Base-by-base conservation (phyloP, 1,140 invertebrate species). In the Diplogasteroides magnus region DNA sequence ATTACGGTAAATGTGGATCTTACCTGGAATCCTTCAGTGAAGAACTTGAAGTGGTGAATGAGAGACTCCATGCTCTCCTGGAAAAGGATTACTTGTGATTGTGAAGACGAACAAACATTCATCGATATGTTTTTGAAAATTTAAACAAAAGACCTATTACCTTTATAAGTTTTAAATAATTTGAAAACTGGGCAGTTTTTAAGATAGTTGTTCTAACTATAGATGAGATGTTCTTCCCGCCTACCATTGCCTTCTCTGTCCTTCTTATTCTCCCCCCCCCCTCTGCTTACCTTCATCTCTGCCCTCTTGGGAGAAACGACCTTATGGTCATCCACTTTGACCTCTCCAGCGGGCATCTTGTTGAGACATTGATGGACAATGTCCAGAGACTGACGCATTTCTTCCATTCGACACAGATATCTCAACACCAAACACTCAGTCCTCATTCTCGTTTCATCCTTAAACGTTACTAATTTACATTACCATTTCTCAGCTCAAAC, bases 1-100 rank as follows among this genome's bases (percentile, higher is more conserved):
- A n/a, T n/a, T n/a, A n/a, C n/a, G n/a, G n/a, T n/a, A n/a, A n/a
- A n/a, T n/a, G n/a, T n/a, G n/a, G n/a, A n/a, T n/a, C n/a, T n/a
- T n/a, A 48, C 37, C 83, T 91, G 90, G 84, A 90, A 97, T 0
- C 95, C 95, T 85, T 98, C 94, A 15, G 92, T 93, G 85, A 92
- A 98, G 60, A 97, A 85, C 85, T 98, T 98, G 84, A 98, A 98
- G 84, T 98, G 95, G 85, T 98, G 95, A 83, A 98, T 98, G 31
- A 98, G 85, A 0, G 94, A 91, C 84, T 98, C 95, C 95, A 98
- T 98, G 0, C 93, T 97, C 0, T 90, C 90, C 89, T 91, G 74
- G 27, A 76, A 77, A 63, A 2, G 19, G 6, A 48, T 11, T 48
- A 48, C 19, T 48, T 48, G 6, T n/a, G n/a, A n/a, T n/a, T n/a